Evolutionary conservation across 2,797 vertebrate genomes (phyloP).

Genomic region (Champsocephalus gunnari): DNA sequence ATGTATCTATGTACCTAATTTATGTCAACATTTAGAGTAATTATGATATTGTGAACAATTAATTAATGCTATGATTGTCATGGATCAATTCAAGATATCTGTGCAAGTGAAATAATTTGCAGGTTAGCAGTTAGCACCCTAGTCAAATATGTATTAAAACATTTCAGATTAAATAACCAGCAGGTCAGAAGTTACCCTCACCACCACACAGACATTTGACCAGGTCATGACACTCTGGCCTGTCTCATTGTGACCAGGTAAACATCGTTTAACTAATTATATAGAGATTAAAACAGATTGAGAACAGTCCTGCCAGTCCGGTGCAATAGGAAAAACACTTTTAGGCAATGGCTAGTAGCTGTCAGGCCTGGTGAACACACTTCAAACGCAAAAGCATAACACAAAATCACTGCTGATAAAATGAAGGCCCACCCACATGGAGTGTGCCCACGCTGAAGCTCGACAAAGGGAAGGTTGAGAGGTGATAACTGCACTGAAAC

Average conservation of each 20-base stretch:
- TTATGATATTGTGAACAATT: background rate
- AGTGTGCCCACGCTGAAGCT: background rate
- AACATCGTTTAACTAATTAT: constrained; percentile 38
- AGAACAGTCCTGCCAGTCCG: constrained; percentile 14
- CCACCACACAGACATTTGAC: constrained; percentile 28
- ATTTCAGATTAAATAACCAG: background rate
- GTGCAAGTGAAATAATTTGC: background rate
- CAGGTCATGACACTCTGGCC: constrained; percentile 38
- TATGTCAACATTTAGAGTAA: background rate
- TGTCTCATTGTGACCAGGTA: constrained; percentile 31
- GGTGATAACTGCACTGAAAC: background rate
- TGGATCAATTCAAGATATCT: background rate
- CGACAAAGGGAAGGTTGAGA: constrained; percentile 1
- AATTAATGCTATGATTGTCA: too few relatives aligned
- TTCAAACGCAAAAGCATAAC: background rate
- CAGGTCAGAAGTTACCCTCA: constrained; percentile 10
- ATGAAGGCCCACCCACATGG: too few relatives aligned
- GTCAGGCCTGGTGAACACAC: background rate
- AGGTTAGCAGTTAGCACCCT: background rate
- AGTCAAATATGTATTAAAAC: background rate
- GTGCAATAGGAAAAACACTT: background rate
- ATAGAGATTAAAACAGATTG: constrained; percentile 58
- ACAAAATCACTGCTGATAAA: background rate
- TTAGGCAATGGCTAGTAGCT: background rate
- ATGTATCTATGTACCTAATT: too few relatives aligned